Evolutionary conservation across 2,888 invertebrate species (phyloP).

Genomic region (Epirrita christyi): DNA sequence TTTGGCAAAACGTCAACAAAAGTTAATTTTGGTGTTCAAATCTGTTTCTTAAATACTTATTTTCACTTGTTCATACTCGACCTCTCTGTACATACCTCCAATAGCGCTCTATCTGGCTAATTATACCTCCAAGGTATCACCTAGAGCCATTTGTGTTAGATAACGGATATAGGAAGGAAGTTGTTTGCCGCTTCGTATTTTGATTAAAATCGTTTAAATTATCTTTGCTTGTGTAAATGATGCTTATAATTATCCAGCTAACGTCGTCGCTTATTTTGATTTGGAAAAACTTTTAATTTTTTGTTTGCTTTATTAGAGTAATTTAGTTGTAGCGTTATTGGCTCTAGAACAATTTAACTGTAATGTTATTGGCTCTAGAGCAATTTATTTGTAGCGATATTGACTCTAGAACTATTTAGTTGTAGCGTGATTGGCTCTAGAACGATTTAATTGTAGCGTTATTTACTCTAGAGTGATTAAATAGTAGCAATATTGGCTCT

Average conservation of each 20-base stretch:
- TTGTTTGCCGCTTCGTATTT: slow-evolving; percentile 6
- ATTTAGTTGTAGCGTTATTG: neutral
- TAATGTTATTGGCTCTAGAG: too few relatives aligned
- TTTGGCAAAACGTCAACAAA: too few relatives aligned
- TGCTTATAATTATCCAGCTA: neutral
- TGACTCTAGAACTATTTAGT: too few relatives aligned
- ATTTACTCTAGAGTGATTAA: too few relatives aligned
- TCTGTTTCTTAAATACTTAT: too few relatives aligned
- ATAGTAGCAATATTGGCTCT: too few relatives aligned
- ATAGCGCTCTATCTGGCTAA: neutral
- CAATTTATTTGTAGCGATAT: too few relatives aligned
- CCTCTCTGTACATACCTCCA: neutral
- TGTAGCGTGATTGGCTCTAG: too few relatives aligned
- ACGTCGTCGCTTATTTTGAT: too few relatives aligned
- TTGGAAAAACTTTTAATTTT: neutral
- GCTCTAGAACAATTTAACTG: neutral
- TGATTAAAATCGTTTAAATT: slow-evolving; percentile 15
- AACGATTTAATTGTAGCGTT: too few relatives aligned
- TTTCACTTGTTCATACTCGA: slow-evolving; percentile 1
- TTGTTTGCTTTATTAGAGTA: neutral
- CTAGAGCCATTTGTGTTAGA: slow-evolving; percentile 2
- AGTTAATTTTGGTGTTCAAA: too few relatives aligned
- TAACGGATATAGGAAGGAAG: slow-evolving; percentile 4
- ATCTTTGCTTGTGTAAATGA: slow-evolving; percentile 1
- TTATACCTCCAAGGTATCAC: slow-evolving; percentile 1